Evolutionary conservation across 1,140 invertebrate genomes (phyloP).

Genomic region (Lutraria rhynchaena): DNA sequence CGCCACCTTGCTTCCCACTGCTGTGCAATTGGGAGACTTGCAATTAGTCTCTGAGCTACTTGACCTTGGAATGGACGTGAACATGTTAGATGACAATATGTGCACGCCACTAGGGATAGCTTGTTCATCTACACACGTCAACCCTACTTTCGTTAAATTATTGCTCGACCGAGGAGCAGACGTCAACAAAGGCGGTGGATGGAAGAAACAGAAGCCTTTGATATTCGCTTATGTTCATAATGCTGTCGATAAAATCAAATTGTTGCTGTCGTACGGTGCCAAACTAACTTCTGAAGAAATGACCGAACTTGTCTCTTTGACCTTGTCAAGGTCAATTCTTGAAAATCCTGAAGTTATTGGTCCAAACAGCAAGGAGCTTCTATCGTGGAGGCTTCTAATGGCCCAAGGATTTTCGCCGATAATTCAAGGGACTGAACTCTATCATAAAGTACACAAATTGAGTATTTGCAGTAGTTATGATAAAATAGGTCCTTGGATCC

Average conservation of each 20-base stretch:
- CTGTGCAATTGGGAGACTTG: conserved; percentile 72
- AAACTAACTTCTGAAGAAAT: conserved; percentile 73
- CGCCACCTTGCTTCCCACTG: conserved; percentile 75
- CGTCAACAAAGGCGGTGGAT: conserved; percentile 75
- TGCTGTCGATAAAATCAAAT: conserved; percentile 76
- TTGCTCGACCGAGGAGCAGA: conserved; percentile 76
- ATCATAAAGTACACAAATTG: conserved; percentile 72
- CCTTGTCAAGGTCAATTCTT: conserved; percentile 75
- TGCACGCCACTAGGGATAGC: conserved; percentile 75
- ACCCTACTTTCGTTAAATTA: conserved; percentile 69
- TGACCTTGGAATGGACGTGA: conserved; percentile 76
- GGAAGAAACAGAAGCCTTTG: conserved; percentile 77
- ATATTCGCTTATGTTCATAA: conserved; percentile 79
- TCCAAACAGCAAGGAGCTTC: conserved; percentile 72
- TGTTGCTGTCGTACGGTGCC: conserved; percentile 77
- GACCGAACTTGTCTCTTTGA: conserved; percentile 76
- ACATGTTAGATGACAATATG: conserved; percentile 76
- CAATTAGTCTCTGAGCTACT: conserved; percentile 73
- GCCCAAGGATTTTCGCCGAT: conserved; percentile 73
- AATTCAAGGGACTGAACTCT: conserved; percentile 61
- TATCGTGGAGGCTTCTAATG: conserved; percentile 74
- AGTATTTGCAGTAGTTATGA: conserved; percentile 76
- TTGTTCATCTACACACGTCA: conserved; percentile 70
- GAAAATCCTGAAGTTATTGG: conserved; percentile 78
- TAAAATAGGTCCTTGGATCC: conserved; percentile 74